Evolutionary conservation across 2,888 invertebrate species (phyloP).

Genomic region (Chrysopilus asiliformis): DNA sequence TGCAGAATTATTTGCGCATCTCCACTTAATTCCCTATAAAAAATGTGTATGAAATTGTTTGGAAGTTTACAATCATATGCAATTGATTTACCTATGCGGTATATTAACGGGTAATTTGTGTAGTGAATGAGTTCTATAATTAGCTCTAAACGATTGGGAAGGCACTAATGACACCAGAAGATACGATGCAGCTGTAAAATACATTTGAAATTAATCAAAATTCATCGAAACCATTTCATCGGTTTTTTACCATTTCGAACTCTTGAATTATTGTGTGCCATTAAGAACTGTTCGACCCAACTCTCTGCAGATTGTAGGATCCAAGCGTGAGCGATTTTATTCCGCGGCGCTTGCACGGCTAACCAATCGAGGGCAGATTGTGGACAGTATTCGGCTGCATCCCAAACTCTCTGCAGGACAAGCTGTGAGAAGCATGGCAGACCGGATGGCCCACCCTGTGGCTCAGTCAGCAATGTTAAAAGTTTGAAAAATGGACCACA

Average conservation of each 20-base stretch:
- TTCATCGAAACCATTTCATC: conserved; percentile 1
- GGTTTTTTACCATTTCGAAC: conserved; percentile 57
- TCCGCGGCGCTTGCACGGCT: conserved; percentile 69
- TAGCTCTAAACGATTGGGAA: conserved; percentile 78
- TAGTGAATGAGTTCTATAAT: conserved; percentile 50
- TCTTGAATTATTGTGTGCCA: conserved; percentile 71
- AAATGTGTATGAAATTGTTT: not conserved
- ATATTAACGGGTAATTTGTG: conserved; percentile 29
- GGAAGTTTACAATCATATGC: not conserved
- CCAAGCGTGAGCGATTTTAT: conserved; percentile 83
- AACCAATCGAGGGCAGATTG: conserved; percentile 89
- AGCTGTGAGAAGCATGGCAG: conserved; percentile 85
- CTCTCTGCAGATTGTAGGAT: conserved; percentile 82
- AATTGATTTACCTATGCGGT: conserved; percentile 24
- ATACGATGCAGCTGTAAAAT: conserved; percentile 61
- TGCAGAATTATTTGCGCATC: conserved; percentile 49
- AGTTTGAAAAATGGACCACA: conserved; percentile 89
- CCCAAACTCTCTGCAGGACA: conserved; percentile 78
- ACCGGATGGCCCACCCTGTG: conserved; percentile 59
- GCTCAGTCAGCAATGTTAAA: conserved; percentile 75
- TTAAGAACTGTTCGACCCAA: conserved; percentile 81
- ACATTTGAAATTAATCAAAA: conserved; percentile 3
- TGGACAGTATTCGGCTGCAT: conserved; percentile 78
- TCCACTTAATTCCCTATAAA: conserved; percentile 34
- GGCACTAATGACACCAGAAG: conserved; percentile 83